Conservation (phyloP, 2,888 invertebrate species). For the Horisme vitalbata region DNA sequence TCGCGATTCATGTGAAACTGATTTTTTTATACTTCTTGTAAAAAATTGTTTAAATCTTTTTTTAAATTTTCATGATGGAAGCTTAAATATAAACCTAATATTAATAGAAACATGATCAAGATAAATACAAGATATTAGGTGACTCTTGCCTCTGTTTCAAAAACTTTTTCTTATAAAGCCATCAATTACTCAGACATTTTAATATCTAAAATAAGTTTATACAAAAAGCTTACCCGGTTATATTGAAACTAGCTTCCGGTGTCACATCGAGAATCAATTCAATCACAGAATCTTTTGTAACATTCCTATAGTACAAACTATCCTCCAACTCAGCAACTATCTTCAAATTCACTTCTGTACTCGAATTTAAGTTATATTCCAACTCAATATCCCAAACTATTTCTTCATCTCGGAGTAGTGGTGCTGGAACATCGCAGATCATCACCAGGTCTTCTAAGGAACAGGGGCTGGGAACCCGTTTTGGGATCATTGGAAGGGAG, state of each 20-base stretch:
- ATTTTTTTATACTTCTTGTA: too few species aligned
- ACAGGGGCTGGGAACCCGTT: conserved; percentile 62
- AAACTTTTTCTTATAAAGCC: too few species aligned
- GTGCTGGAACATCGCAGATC: conserved; percentile 60
- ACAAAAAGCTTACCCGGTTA: conserved; percentile 68
- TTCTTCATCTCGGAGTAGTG: conserved; percentile 51
- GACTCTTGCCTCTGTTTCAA: too few species aligned
- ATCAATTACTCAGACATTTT: too few species aligned
- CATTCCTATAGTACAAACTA: conserved; percentile 49
- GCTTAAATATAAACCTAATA: too few species aligned
- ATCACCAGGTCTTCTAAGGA: conserved; percentile 52
- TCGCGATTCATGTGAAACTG: too few species aligned
- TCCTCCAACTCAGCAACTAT: conserved; percentile 54
- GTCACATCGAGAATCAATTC: conserved; percentile 46
- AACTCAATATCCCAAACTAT: conserved; percentile 63
- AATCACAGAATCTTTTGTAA: conserved; percentile 43
- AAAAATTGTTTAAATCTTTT: too few species aligned
- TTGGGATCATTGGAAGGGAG: conserved; percentile 54
- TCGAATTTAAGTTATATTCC: conserved; percentile 53
- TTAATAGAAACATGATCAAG: too few species aligned
- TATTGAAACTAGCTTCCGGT: conserved; percentile 51
- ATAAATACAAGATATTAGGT: too few species aligned
- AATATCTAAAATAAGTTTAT: too few species aligned
- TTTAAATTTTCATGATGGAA: too few species aligned
- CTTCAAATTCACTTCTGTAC: conserved; percentile 41